Base-by-base conservation (phyloP, 2,797 vertebrate species). In the Acropternis orthonyx region DNA sequence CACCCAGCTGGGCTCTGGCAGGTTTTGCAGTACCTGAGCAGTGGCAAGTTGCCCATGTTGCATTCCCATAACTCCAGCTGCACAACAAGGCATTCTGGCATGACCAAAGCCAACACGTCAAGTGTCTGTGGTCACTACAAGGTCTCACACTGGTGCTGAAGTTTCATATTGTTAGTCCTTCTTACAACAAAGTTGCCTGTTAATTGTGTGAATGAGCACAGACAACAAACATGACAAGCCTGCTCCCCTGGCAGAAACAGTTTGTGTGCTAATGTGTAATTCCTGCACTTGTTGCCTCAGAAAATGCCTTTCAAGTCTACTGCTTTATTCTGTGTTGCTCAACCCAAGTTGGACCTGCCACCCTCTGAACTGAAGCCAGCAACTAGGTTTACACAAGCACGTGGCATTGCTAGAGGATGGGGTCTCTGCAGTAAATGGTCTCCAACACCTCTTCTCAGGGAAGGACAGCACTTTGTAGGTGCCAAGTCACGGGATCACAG, bases 41-140 rank as follows among this genome's bases (percentile, higher is more conserved):
- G 67, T 1, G 2, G 1, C 0, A 52, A 18, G 59, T 32, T 0
- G 0, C 67, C 51, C 2, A 0, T 6, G 4, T 20, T 14, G 58
- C 8, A 0, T 26, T 39, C 44, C 59, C 5, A 3, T 30, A 73
- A 44, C 21, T 27, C 28, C 5, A 34, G 27, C 0, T 9, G 15
- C 43, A n/a, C 9, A 49, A 20, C 17, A 24, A 85, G 56, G 81
- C 68, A n/a, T 17, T 1, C 11, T 2, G 9, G 28, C 44, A 5
- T 3, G 1, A 1, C 65, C 65, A 56, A 30, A 69, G 36, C 27
- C 27, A 58, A 34, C 0, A 4, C 12, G 1, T 7, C 17, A 5
- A 49, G 32, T 5, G 27, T 7, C 65, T 4, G 3, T 6, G 62
- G 41, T 83, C 28, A 24, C 58, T 4, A 44, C 13, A 14, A 44